phyloP scores from a whole-genome alignment of 64 coral and sea anemone species.

The Montipora cactus region DNA sequence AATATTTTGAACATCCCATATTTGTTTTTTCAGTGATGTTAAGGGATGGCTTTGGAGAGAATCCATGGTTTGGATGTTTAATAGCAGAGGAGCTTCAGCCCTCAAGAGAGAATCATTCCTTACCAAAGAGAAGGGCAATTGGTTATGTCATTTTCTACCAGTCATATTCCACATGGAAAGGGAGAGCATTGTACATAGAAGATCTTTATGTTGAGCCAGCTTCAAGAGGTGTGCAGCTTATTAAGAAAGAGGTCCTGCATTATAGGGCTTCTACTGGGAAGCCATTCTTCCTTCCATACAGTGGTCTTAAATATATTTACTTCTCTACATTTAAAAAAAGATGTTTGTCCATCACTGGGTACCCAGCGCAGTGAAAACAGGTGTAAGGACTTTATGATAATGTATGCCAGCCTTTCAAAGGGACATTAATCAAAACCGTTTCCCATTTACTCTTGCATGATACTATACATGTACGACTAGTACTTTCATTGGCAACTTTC shows the following conservation, averaged over 20 bases:
- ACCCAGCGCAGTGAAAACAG: too few species aligned
- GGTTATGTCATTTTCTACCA: conserved; percentile 72
- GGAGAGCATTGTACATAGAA: conserved; percentile 78
- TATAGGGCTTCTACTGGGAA: neutral
- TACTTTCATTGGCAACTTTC: too few species aligned
- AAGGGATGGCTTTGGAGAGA: conserved; percentile 82
- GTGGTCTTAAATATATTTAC: too few species aligned
- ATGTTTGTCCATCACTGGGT: too few species aligned
- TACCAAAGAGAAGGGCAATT: conserved; percentile 57
- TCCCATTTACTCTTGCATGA: too few species aligned
- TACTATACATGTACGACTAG: too few species aligned
- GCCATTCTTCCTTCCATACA: neutral
- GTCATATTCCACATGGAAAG: conserved; percentile 79
- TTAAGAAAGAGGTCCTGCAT: neutral
- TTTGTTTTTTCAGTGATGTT: conserved; percentile 46
- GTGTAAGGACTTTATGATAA: too few species aligned
- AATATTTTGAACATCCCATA: neutral
- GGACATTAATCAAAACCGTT: too few species aligned
- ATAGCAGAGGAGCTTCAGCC: conserved; percentile 60
- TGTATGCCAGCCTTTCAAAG: too few species aligned
- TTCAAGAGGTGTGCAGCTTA: conserved; percentile 62
- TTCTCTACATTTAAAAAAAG: too few species aligned
- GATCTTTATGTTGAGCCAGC: conserved; percentile 77
- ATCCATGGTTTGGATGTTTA: conserved; percentile 69
- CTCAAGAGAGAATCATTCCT: conserved; percentile 25